Conservation (phyloP, 2,797 vertebrate genomes). For the Megalops cyprinoides region DNA sequence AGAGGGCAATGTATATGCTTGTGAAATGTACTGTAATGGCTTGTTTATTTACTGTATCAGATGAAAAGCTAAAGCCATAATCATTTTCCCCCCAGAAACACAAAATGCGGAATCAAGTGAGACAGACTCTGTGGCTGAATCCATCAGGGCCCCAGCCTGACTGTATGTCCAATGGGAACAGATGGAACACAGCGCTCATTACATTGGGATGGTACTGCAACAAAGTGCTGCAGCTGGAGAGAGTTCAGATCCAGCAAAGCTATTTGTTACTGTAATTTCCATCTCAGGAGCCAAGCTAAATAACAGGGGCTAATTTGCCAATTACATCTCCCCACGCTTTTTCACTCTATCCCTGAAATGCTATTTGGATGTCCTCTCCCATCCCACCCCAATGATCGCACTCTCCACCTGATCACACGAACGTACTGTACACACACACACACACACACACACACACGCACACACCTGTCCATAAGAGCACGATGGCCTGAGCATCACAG, state of each 20-base stretch:
- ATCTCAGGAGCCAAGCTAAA: conserved; percentile 85
- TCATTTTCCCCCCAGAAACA: too few species aligned
- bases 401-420: conserved; percentile 38
- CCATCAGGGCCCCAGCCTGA: not conserved
- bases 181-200: conserved; percentile 70
- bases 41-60: too few species aligned
- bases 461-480: too few species aligned
- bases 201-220: conserved; percentile 69
- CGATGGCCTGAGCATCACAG: too few species aligned
- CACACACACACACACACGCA: too few species aligned
- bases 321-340: conserved; percentile 86
- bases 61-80: too few species aligned
- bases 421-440: too few species aligned
- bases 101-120: too few species aligned
- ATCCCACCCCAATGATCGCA: conserved; percentile 72
- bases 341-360: conserved; percentile 77
- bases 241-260: conserved; percentile 79
- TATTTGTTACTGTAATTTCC: conserved; percentile 86
- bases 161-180: conserved; percentile 66
- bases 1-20: too few species aligned
- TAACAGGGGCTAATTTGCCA: conserved; percentile 85
- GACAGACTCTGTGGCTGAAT: not conserved
- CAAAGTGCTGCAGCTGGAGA: conserved; percentile 66
- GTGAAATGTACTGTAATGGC: too few species aligned
- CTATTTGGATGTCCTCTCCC: conserved; percentile 72